These are phyloP conservation scores for Arrhopalites spinosus DNA, from an alignment of 2,888 invertebrate species.

Conservation along the genomic window DNA sequence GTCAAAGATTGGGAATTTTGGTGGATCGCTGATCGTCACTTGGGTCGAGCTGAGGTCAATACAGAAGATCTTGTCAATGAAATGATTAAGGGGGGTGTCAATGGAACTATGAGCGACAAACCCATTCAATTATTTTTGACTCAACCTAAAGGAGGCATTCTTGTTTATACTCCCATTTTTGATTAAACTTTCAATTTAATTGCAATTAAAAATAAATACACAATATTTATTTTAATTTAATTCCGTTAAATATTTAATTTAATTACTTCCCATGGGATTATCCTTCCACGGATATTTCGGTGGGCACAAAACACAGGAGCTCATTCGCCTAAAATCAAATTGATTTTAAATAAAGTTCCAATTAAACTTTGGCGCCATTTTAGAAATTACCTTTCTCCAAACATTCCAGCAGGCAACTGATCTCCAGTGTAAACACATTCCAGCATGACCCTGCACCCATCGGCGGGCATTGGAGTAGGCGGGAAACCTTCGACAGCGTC, in stretches of 20 bases:
- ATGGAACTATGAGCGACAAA: not conserved
- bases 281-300: slow-evolving; percentile 7
- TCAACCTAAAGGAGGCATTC: slow-evolving; percentile 19
- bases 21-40: slow-evolving; percentile 21
- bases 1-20: slow-evolving; percentile 25
- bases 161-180: slow-evolving; percentile 12
- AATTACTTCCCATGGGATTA: no score
- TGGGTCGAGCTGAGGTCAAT: slow-evolving; percentile 23
- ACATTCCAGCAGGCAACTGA: not conserved
- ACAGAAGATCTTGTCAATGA: slow-evolving; percentile 16
- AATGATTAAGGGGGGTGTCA: not conserved
- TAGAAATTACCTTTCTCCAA: not conserved
- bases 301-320: slow-evolving; percentile 1
- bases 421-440: not conserved
- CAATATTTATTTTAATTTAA: no score
- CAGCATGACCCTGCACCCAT: not conserved
- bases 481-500: not conserved
- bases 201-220: no score
- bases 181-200: no score
- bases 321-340: not conserved
- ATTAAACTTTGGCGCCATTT: not conserved
- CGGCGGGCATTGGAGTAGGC: not conserved
- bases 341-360: not conserved
- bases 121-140: slow-evolving; percentile 18
- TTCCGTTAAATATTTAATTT: no score